phyloP scores from a whole-genome alignment of 92 coral and sea anemone genomes.

The Parazoanthus atlanticus region DNA sequence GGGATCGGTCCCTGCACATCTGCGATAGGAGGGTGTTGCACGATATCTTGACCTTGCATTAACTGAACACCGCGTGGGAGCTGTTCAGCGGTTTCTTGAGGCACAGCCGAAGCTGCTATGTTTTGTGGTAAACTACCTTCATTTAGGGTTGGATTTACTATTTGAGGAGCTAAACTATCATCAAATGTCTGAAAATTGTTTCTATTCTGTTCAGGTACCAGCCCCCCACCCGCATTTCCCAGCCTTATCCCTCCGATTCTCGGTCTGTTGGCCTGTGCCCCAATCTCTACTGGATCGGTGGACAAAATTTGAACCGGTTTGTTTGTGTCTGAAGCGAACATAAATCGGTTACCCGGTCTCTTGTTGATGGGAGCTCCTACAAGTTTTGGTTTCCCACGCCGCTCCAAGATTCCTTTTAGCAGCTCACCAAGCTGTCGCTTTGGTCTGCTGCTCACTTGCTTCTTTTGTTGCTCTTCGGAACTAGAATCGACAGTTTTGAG shows the following conservation, averaged over 20 bases:
- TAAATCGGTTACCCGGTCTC: slow-evolving; percentile 54
- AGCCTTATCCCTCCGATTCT: slow-evolving; percentile 65
- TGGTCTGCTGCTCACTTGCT: slow-evolving; percentile 27
- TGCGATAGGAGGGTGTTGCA: neutral
- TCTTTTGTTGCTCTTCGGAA: neutral
- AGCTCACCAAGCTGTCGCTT: slow-evolving; percentile 73
- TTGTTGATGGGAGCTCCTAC: slow-evolving; percentile 59
- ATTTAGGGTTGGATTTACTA: slow-evolving; percentile 27
- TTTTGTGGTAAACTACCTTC: slow-evolving; percentile 21
- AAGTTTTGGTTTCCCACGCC: slow-evolving; percentile 74
- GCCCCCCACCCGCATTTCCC: slow-evolving; percentile 51
- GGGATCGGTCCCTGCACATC: neutral
- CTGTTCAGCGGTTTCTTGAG: slow-evolving; percentile 9
- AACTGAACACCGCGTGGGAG: neutral
- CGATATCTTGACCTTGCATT: neutral
- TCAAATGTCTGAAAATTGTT: slow-evolving; percentile 31
- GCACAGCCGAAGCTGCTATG: neutral
- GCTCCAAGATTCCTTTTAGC: slow-evolving; percentile 57
- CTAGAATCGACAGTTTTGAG: neutral
- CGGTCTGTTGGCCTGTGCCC: slow-evolving; percentile 53
- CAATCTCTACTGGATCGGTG: slow-evolving; percentile 64
- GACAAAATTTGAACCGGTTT: slow-evolving; percentile 74
- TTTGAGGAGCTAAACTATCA: slow-evolving; percentile 32
- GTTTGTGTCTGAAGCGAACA: slow-evolving; percentile 42
- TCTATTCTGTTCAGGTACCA: slow-evolving; percentile 26